Base-by-base conservation (phyloP, 2,888 invertebrate genomes). In the Dendrolimus pini region DNA sequence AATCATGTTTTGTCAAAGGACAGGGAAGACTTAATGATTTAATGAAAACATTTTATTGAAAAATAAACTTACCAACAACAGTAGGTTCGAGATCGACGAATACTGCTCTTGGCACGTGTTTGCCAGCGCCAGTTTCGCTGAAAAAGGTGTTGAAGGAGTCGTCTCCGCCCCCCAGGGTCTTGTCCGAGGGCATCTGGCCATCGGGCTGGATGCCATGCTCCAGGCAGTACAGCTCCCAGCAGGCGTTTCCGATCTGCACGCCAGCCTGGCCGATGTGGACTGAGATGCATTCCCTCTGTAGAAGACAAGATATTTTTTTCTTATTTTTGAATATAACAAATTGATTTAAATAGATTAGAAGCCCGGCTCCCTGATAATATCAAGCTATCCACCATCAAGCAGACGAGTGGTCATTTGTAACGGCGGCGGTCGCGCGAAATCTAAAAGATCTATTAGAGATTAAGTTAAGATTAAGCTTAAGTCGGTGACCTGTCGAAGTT, bases 51-150 rank as follows among this genome's bases (percentile, higher is more conserved):
- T 18, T n/a, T n/a, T n/a, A 18, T 30, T 30, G 30, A 30, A 30
- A 30, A 30, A 30, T 18, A 7, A 9, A 67, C 87, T 91, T 77
- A 95, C 96, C 96, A 59, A 98, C 96, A 52, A 98, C 98, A 66
- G 97, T 97, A 59, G 98, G 98, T 80, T 98, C 98, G 71, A 98
- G 91, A 78, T 98, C 98, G 8, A 98, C 96, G 75, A 97, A 97
- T 53, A 97, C 95, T 0, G 95, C 96, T 58, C 97, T 91, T 0
- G 97, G 97, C 41, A 97, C 97, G 75, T 97, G 97, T 78, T 98
- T 95, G 41, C 95, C 95, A 0, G 94, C 92, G 12, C 93, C 93
- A 12, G 95, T 95, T 75, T 95, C 95, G 64, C 94, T 94, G 85
- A 95, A 95, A 86, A 95, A 95, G 9, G 95, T 95, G 82, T 94